These are phyloP conservation scores for silkworm (Bombyx mori) DNA, from an alignment of 1,140 invertebrate genomes.

Conservation along the genomic window ASM3026992v2 NC_085111.1:16453001-16453500, in stretches of 20 bases:
- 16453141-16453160: not conserved
- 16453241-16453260: constrained; percentile 13
- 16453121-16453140: not conserved
- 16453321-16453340: no score
- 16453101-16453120: constrained; percentile 10
- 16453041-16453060: constrained; percentile 20
- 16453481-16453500: no score
- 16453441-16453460: no score
- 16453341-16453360: not conserved
- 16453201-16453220: not conserved
- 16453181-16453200: constrained; percentile 2
- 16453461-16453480: no score
- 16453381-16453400: not conserved
- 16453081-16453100: constrained; percentile 23
- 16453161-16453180: constrained; percentile 7
- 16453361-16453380: constrained; percentile 2
- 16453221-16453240: constrained; percentile 16
- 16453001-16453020: constrained; percentile 20
- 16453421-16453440: no score
- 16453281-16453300: no score
- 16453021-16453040: constrained; percentile 13
- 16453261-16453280: constrained; percentile 9
- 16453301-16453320: no score
- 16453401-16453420: no score
- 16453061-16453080: constrained; percentile 19